Conservation (phyloP, 2,797 vertebrate species). For the Capromys pilorides region DNA sequence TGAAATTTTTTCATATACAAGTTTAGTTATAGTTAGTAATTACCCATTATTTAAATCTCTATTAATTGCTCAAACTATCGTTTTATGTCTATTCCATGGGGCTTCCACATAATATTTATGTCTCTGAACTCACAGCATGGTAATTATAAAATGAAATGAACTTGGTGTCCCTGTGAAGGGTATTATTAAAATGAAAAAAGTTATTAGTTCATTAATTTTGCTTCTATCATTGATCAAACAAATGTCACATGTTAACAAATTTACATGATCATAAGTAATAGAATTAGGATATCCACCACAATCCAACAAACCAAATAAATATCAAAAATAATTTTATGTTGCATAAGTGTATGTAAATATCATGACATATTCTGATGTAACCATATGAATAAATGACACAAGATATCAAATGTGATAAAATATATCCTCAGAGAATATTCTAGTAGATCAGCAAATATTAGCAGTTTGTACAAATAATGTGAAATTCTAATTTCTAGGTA, state of each 20-base stretch:
- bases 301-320: constrained; percentile 50
- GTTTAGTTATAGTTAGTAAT: constrained; percentile 46
- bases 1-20: background rate
- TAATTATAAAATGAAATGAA: constrained; percentile 49
- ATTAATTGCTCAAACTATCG: background rate
- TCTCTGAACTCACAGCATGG: constrained; percentile 12
- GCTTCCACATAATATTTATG: background rate
- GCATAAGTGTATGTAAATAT: constrained; percentile 23
- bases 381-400: background rate
- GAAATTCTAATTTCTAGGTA: constrained; percentile 45
- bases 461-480: constrained; percentile 49
- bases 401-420: background rate
- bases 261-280: constrained; percentile 40
- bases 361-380: constrained; percentile 26
- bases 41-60: constrained; percentile 37
- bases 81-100: background rate
- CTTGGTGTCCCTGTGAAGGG: background rate
- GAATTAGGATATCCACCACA: background rate
- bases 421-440: constrained; percentile 45
- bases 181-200: background rate
- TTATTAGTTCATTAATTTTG: constrained; percentile 21
- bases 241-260: constrained; percentile 8
- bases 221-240: background rate
- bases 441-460: constrained; percentile 14
- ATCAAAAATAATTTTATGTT: constrained; percentile 48